Base-by-base conservation (phyloP, 2,888 invertebrate genomes). In the Boloria euphrosyne region DNA sequence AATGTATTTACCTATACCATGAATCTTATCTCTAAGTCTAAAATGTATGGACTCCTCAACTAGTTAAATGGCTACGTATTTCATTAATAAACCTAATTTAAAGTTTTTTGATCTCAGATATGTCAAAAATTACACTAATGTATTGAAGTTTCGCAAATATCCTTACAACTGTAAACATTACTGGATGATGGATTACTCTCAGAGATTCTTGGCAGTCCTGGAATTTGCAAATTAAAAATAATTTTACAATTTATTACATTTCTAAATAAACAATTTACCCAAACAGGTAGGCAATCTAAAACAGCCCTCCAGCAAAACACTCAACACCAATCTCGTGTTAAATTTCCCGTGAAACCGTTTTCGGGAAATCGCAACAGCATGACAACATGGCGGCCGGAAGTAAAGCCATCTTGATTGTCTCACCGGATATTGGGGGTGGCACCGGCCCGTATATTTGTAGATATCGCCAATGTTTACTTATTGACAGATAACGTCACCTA, bases 401-500 rank as follows among this genome's bases (percentile, higher is more conserved):
- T 79, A 75, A 80, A 73, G 83, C 87, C 86, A 89, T 87, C 85
- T 89, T 87, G 89, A 86, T 88, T 87, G 85, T 84, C 75, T 77
- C 77, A 74, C 73, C 83, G 77, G 80, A 81, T 81, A 80, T 81
- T 79, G 79, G 76, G 73, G 73, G 77, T 75, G 71, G 76, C 74
- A 71, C 66, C 66, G 73, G 72, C 68, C 70, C 67, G 74, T 79
- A 77, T 85, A 82, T 86, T 84, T 84, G 80, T 76, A 73, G 81
- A 82, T 85, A 83, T 82, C 80, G 78, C 78, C 68, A 77, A 75
- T 80, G 77, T 80, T 77, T 78, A 77, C 76, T 62, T 62, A 65
- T 63, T 63, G 60, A 50, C 46, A 52, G 66, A 57, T 46, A 27
- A 57, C 50, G 47, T 18, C n/a, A 7, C 52, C 13, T 63, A 54